Evolutionary conservation across 2,113 vertebrate species (phyloP).

Genomic region (Carlito syrichta): DNA sequence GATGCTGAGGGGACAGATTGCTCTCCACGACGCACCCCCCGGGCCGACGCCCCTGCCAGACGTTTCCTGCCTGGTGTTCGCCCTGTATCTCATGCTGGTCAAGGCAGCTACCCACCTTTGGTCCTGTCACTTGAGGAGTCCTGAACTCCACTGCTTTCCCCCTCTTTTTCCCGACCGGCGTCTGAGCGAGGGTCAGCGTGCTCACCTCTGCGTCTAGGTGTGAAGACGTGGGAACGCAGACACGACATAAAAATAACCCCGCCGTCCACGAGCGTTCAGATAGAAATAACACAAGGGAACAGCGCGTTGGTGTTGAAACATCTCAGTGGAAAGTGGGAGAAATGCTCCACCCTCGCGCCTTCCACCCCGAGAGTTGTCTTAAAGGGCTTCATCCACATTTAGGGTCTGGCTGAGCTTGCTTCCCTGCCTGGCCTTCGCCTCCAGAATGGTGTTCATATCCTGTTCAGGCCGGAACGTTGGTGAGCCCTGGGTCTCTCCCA

Average conservation of each 20-base stretch:
- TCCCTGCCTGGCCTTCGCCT: not conserved
- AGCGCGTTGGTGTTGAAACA: not conserved
- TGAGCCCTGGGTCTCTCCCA: no score
- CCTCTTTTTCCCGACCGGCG: not conserved
- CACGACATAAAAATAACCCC: not conserved
- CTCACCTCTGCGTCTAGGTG: not conserved
- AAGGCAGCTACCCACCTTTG: slow-evolving; percentile 61
- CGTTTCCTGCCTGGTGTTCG: no score
- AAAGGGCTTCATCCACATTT: not conserved
- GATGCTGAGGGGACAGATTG: slow-evolving; percentile 74
- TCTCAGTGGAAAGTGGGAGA: not conserved
- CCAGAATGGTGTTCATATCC: no score
- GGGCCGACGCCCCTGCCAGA: no score
- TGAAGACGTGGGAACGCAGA: not conserved
- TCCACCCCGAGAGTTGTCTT: not conserved
- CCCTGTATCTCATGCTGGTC: no score
- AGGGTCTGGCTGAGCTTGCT: no score
- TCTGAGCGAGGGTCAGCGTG: no score
- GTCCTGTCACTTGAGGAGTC: slow-evolving; percentile 63
- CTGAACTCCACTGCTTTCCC: slow-evolving; percentile 36
- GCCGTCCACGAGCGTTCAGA: not conserved
- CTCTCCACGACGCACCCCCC: no score
- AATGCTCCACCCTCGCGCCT: not conserved
- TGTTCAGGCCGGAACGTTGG: no score
- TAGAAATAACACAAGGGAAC: not conserved